These are phyloP conservation scores for Homarus americanus DNA, from an alignment of 1,140 invertebrate genomes.

Conservation along the genomic window DNA sequence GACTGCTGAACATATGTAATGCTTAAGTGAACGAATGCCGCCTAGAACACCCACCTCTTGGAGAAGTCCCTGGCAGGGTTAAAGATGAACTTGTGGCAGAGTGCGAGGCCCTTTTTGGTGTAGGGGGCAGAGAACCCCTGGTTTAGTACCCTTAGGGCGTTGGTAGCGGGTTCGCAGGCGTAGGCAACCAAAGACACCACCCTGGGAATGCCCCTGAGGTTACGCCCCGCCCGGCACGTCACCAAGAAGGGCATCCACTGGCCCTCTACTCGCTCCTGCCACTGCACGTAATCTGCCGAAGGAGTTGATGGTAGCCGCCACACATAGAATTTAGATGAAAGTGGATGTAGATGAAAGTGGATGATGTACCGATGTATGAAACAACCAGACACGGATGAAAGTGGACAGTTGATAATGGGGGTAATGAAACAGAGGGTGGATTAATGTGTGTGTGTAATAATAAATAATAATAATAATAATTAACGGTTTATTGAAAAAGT, in stretches of 20 bases:
- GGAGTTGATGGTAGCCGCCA: too few species aligned
- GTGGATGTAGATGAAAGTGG: too few species aligned
- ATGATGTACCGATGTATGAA: neutral
- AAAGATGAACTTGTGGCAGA: conserved; percentile 59
- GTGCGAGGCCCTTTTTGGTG: conserved; percentile 28
- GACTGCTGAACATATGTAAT: too few species aligned
- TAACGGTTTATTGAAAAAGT: too few species aligned
- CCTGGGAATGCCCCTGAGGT: neutral
- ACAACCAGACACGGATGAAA: too few species aligned
- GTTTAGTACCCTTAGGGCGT: conserved; percentile 23
- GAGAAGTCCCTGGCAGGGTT: conserved; percentile 48
- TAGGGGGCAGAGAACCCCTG: neutral
- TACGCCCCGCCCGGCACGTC: neutral
- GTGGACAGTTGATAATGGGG: too few species aligned
- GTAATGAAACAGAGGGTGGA: neutral
- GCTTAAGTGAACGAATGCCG: too few species aligned
- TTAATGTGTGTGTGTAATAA: too few species aligned
- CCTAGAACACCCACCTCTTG: neutral
- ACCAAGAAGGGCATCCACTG: conserved; percentile 44
- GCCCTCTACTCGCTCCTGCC: conserved; percentile 26
- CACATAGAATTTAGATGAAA: too few species aligned
- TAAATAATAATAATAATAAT: too few species aligned
- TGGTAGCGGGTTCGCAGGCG: conserved; percentile 26
- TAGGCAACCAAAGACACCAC: conserved; percentile 13
- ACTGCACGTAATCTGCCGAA: conserved; percentile 30